Base-by-base conservation (phyloP, 2,797 vertebrate species). In the Amblyopsis hoosieri region DNA sequence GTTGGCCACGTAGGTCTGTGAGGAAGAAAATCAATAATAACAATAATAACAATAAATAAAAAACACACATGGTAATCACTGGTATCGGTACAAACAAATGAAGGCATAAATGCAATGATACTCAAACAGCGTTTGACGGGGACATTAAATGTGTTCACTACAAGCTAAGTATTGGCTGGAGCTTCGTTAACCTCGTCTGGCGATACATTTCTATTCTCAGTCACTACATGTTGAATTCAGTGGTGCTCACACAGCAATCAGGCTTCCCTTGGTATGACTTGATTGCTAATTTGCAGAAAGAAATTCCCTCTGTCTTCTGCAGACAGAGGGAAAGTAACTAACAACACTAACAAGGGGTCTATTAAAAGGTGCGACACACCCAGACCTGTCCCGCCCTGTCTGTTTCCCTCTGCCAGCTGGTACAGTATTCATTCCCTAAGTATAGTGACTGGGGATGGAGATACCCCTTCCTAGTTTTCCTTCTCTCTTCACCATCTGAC, bases 1-100 rank as follows among this genome's bases (percentile, higher is more conserved):
- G 80, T 99, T 99, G 80, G 98, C 98, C 78, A 99, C 98, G 66
- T 93, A 99, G 0, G 97, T 99, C 98, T 99, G 91, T 13, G 60
- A 56, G 62, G 51, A 84, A 13, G 46, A 59, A 19, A 72, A 2
- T 55, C 6, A 62, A 12, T 14, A n/a, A 49, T 4, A 1, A 61
- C 23, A 23, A 23, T 3, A 29, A 29, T 29, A 29, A 29, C 23
- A 29, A 29, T 29, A 29, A 29, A 29, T 29, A 29, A 19, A 19
- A 50, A 10, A 56, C 48, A 57, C 12, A 69, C 71, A 64, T 56
- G 57, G 15, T 49, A 14, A 59, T 45, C 48, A 56, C 17, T 0
- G 37, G 15, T 29, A 29, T 29, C 3, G 23, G 23, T 12, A 63
- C n/a, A 57, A 10, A 51, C 12, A 46, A n/a, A 23, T 7, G 50